A percentile compares a stretch with the other conserved stretches of the same genome.
phyloP scores from a whole-genome alignment of 2,113 vertebrate species.

The Pteruthius melanotis region DNA sequence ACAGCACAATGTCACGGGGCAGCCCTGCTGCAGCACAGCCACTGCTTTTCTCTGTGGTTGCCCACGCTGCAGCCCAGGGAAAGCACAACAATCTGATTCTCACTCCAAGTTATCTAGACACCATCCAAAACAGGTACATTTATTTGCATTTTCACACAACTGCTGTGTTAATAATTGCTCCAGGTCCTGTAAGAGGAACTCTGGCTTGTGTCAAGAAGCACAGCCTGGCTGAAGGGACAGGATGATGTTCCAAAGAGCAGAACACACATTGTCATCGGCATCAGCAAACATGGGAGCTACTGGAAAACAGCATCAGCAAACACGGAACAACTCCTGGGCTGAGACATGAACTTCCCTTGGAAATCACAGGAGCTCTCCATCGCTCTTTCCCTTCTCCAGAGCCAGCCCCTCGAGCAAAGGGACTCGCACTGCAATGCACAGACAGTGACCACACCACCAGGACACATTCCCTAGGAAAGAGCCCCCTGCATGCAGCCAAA shows the following conservation, averaged over 20 bases:
- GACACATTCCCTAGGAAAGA: no score
- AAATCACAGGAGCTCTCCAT: neutral
- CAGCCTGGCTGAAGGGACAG: neutral
- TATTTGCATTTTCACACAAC: neutral
- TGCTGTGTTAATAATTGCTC: neutral
- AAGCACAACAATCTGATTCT: neutral
- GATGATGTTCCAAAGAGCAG: neutral
- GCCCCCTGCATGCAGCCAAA: neutral
- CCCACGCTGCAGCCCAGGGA: neutral
- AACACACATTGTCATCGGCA: neutral
- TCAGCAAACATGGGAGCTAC: neutral
- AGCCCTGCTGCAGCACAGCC: neutral
- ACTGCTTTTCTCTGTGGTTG: neutral
- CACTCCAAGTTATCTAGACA: neutral
- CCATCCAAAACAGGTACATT: rapidly evolving
- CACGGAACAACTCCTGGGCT: rapidly evolving
- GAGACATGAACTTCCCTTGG: neutral
- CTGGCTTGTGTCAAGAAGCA: neutral
- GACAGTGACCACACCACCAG: neutral
- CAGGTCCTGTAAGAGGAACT: neutral
- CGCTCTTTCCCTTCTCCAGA: neutral
- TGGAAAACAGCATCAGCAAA: neutral
- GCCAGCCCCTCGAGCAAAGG: neutral
- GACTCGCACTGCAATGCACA: neutral
- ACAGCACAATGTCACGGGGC: neutral